Conservation (phyloP, 2,888 invertebrate species). For the Phengaris arion region DNA sequence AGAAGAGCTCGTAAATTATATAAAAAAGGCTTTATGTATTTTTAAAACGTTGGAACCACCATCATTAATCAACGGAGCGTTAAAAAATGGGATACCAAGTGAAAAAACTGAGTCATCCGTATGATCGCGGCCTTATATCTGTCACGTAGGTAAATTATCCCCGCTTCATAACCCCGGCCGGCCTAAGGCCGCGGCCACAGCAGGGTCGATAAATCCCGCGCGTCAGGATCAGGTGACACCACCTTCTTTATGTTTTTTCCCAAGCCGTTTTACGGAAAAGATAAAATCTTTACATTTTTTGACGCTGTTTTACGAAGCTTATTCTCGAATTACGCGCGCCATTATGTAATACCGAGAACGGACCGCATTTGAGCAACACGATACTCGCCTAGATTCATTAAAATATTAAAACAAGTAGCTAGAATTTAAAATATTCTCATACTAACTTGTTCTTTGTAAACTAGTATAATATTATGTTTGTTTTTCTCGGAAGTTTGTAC, state of each 20-base stretch:
- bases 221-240: conserved; percentile 80
- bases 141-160: conserved; percentile 68
- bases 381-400: conserved; percentile 36
- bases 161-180: conserved; percentile 71
- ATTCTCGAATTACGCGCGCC: conserved; percentile 77
- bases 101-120: conserved; percentile 52
- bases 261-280: conserved; percentile 80
- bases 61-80: conserved; percentile 38
- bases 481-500: conserved; percentile 5
- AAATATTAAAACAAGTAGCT: conserved; percentile 32
- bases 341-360: conserved; percentile 73
- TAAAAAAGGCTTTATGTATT: conserved; percentile 40
- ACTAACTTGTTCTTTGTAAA: not conserved
- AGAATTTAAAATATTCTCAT: conserved; percentile 14
- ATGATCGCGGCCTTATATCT: conserved; percentile 62
- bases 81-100: conserved; percentile 35
- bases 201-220: conserved; percentile 68
- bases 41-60: conserved; percentile 40
- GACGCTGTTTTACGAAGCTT: conserved; percentile 74
- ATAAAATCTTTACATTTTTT: conserved; percentile 81
- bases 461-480: not conserved
- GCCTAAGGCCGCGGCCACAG: conserved; percentile 78
- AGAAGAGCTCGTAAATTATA: conserved; percentile 38
- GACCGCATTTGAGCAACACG: conserved; percentile 54
- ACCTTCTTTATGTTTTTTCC: conserved; percentile 81